phyloP scores from a whole-genome alignment of 2,113 vertebrate genomes.

The Elanoides forficatus region DNA sequence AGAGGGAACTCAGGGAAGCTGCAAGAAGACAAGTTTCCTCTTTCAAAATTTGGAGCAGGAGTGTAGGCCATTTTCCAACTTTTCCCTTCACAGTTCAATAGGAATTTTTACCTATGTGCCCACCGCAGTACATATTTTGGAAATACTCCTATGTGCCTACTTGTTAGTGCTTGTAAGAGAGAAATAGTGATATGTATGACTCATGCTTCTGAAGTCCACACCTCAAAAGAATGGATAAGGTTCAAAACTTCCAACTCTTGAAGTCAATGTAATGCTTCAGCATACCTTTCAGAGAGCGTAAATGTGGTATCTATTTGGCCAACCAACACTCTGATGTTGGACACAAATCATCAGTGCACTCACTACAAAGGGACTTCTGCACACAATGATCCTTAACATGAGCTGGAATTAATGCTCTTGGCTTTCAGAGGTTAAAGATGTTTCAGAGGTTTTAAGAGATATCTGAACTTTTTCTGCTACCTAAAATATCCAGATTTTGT shows the following conservation, averaged over 20 bases:
- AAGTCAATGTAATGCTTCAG: neutral
- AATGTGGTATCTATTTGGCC: neutral
- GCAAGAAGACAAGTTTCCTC: neutral
- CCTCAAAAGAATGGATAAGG: neutral
- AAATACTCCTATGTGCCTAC: neutral
- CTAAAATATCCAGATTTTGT: neutral
- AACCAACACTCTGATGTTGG: neutral
- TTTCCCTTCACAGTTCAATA: neutral
- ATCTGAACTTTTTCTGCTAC: neutral
- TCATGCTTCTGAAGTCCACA: neutral
- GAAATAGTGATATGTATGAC: rapidly evolving
- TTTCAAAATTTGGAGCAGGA: neutral
- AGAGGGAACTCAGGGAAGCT: neutral
- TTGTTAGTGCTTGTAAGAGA: neutral
- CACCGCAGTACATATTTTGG: neutral
- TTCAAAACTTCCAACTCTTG: neutral
- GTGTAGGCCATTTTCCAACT: neutral
- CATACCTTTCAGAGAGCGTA: neutral
- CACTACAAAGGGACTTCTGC: neutral
- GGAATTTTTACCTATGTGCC: neutral
- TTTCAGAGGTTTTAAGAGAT: neutral
- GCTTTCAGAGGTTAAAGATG: neutral
- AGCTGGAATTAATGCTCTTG: neutral
- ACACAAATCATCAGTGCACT: neutral
- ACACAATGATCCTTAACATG: neutral